These are phyloP conservation scores for Callipepla californica DNA, from an alignment of 2,113 vertebrate species.

Conservation along the genomic window DNA sequence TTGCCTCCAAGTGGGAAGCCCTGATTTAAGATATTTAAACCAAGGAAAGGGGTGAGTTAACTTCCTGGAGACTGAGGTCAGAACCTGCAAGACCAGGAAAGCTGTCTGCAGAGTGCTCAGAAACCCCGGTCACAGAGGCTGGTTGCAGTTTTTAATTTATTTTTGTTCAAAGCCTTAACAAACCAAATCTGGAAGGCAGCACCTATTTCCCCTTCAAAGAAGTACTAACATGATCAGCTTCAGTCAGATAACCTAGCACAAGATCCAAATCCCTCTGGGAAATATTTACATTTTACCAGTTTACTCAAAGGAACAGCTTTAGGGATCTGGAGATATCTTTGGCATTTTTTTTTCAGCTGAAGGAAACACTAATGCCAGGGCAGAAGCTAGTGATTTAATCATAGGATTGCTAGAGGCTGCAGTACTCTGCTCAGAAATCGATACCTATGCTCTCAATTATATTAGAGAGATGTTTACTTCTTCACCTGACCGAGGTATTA, in stretches of 20 bases:
- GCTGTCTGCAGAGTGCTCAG: not conserved
- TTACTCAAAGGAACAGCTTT: constrained; percentile 71
- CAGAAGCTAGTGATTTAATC: constrained; percentile 80
- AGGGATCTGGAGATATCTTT: constrained; percentile 70
- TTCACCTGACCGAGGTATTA: constrained; percentile 75
- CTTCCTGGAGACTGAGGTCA: not conserved
- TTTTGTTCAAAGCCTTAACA: constrained; percentile 59
- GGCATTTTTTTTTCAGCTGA: constrained; percentile 60
- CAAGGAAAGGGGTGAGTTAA: not conserved
- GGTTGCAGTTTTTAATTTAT: constrained; percentile 45
- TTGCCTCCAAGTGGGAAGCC: constrained; percentile 24
- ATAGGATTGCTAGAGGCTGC: constrained; percentile 73
- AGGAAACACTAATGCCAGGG: constrained; percentile 71
- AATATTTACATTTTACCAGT: constrained; percentile 78
- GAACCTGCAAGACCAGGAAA: not conserved
- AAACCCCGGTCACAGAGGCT: not conserved
- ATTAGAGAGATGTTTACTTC: constrained; percentile 75
- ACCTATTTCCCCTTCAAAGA: constrained; percentile 57
- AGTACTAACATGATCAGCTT: constrained; percentile 74
- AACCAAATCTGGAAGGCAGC: constrained; percentile 57
- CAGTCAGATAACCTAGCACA: constrained; percentile 70
- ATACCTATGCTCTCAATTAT: constrained; percentile 75
- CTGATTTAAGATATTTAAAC: not conserved
- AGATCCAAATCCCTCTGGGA: constrained; percentile 68
- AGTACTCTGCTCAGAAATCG: constrained; percentile 76